phyloP scores from a whole-genome alignment of 2,113 vertebrate genomes.

The Menura novaehollandiae region DNA sequence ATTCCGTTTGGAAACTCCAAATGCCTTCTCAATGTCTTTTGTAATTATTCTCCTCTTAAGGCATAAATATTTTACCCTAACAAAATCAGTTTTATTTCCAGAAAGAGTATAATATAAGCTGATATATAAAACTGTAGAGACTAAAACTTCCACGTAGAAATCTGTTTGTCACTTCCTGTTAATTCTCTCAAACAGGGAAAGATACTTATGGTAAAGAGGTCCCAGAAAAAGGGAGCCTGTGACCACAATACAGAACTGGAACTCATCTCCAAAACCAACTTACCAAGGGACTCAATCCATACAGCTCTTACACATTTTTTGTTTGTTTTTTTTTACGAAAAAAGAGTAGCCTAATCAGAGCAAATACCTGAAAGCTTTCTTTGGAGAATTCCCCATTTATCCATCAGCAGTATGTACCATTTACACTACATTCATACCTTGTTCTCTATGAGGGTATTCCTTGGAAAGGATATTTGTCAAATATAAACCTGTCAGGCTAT shows the following conservation, averaged over 20 bases:
- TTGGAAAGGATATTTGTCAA: not conserved
- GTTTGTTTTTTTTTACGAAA: not conserved
- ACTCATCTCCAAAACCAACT: not conserved
- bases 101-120: not conserved
- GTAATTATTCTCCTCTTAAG: not conserved
- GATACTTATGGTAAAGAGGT: not conserved
- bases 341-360: not conserved
- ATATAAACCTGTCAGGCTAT: not conserved
- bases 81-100: not conserved
- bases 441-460: not conserved
- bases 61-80: not conserved
- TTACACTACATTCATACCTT: not conserved
- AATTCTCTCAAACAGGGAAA: not conserved
- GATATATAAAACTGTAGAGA: accelerated
- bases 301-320: not conserved
- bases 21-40: not conserved
- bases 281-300: not conserved
- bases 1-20: not conserved
- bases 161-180: not conserved
- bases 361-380: not conserved
- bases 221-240: not conserved
- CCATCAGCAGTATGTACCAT: not conserved
- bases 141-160: not conserved
- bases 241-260: not conserved
- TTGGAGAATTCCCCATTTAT: not conserved